Conservation (phyloP, 2,888 invertebrate genomes). For the Mantis religiosa region DNA sequence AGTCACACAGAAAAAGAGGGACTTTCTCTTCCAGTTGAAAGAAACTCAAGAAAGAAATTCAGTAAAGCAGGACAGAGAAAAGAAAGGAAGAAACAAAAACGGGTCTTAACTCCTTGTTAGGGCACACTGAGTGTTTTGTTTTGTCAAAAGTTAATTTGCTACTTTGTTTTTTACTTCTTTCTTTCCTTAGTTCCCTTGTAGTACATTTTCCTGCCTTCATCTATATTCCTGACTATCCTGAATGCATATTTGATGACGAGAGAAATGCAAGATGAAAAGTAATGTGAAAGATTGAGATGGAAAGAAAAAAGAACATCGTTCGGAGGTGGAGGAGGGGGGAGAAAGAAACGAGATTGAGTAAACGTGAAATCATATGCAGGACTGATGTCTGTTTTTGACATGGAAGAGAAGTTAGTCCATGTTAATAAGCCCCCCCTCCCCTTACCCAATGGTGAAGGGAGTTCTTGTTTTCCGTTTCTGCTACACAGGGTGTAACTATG, state of each 20-base stretch:
- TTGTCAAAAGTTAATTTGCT: slow-evolving; percentile 13
- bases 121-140: background rate
- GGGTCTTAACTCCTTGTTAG: background rate
- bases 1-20: no score
- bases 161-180: background rate
- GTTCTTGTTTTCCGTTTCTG: background rate
- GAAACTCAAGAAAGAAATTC: background rate
- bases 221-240: slow-evolving; percentile 10
- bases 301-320: background rate
- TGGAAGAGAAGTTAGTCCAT: slow-evolving; percentile 48
- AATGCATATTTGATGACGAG: slow-evolving; percentile 13
- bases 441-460: background rate
- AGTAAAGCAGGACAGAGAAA: background rate
- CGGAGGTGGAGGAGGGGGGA: background rate
- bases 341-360: slow-evolving; percentile 11
- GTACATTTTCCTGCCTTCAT: slow-evolving; percentile 6
- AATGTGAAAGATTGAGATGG: background rate
- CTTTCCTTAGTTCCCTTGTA: background rate
- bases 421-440: slow-evolving; percentile 42
- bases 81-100: background rate
- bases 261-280: slow-evolving; percentile 2
- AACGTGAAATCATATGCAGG: slow-evolving; percentile 12
- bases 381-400: slow-evolving; percentile 47
- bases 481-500: background rate
- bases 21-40: background rate